Base-by-base conservation (phyloP, 2,888 invertebrate species). In the Buathra laborator region DNA sequence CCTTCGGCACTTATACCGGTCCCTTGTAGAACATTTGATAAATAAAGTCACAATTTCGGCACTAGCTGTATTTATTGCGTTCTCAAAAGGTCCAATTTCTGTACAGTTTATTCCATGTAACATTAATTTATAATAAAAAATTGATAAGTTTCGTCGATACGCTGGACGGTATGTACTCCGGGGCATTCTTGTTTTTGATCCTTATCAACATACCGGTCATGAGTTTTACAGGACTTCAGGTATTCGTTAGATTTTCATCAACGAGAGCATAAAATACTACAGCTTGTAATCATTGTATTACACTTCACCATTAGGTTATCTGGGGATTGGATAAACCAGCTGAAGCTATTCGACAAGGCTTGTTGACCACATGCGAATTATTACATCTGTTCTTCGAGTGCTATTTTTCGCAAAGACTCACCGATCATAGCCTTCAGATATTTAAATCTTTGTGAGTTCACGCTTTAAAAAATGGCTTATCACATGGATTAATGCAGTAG, bases 211-310 rank as follows among this genome's bases (percentile, higher is more conserved):
- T 66, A 62, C 48, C 16, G n/a, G 43, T 48, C 37, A 12, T 76
- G 12, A 66, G 46, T n/a, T 51, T 53, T 29, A 53, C 66, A 16
- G 76, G 66, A 2, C 46, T 76, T 51, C 66, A 66, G 37, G 76
- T 66, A 19, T 24, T 10, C 3, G 0, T 4, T 7, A 29, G 12
- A 10, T 10, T 62, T 29, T 9, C 5, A 48, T n/a, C 19, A 16
- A 59, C 9, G 9, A 7, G 14, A 14, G 3, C 24, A 24, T 24
- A 37, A 37, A 1, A 0, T 9, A 37, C 9, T 37, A 7, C 7
- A 19, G 16, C 19, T 29, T 24, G 56, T 44, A 5, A 24, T 16
- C 16, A 4, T 1, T 16, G 6, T 14, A 66, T 19, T 77, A 44
- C 24, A 3, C 68, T 16, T 51, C 12, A 66, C 46, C 24, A 48